Conservation (phyloP, 1,140 invertebrate species). For the Campodea augens region DNA sequence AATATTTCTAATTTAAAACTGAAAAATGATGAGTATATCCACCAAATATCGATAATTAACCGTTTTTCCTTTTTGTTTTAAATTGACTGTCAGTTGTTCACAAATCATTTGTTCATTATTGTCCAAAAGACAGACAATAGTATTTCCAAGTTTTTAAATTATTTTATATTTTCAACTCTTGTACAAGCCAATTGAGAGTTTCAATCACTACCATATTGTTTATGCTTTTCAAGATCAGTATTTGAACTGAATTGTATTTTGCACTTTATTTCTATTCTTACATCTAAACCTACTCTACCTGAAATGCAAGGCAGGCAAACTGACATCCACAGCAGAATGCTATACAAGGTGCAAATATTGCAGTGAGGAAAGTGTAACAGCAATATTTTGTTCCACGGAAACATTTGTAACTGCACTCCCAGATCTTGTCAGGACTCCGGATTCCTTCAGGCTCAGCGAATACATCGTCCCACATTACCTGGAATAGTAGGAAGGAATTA, state of each 20-base stretch:
- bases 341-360: conserved; percentile 41
- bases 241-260: neutral
- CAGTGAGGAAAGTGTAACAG: conserved; percentile 46
- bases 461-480: conserved; percentile 57
- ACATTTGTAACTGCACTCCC: conserved; percentile 45
- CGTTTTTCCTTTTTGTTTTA: too few species aligned
- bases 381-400: conserved; percentile 43
- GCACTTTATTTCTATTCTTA: neutral
- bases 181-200: neutral
- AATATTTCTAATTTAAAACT: too few species aligned
- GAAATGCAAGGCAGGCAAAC: conserved; percentile 53
- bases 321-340: conserved; percentile 45
- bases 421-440: conserved; percentile 49
- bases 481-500: too few species aligned
- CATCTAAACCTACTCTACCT: too few species aligned
- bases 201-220: conserved; percentile 9
- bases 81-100: too few species aligned
- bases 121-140: neutral
- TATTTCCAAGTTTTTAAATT: neutral
- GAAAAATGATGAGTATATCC: too few species aligned
- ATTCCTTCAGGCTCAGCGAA: conserved; percentile 56
- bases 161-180: neutral
- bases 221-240: conserved; percentile 2
- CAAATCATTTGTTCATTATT: too few species aligned
- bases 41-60: too few species aligned